Conservation (phyloP, 1,140 invertebrate species). For the Achatina immaculata region DNA sequence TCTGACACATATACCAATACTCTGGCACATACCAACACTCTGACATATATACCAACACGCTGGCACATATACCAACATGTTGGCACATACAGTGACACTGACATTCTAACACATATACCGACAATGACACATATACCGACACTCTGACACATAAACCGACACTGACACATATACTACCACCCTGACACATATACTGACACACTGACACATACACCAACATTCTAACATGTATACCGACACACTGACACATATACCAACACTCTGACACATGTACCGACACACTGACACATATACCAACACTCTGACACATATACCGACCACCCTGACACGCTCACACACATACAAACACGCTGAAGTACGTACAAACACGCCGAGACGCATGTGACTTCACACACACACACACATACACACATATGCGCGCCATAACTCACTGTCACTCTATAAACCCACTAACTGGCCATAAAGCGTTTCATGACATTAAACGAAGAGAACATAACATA, state of each 20-base stretch:
- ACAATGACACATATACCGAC: neutral
- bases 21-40: neutral
- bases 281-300: neutral
- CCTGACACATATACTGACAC: constrained; percentile 3
- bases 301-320: neutral
- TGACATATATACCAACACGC: neutral
- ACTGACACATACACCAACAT: neutral
- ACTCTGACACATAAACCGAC: neutral
- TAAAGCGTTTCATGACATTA: no score
- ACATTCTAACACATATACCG: neutral
- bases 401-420: neutral
- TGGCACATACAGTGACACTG: neutral
- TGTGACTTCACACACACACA: neutral
- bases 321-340: constrained; percentile 4
- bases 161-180: neutral
- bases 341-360: neutral
- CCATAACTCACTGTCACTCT: neutral
- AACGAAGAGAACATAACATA: no score
- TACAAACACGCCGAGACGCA: neutral
- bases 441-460: neutral
- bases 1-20: neutral
- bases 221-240: neutral
- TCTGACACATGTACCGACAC: neutral
- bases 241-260: neutral
- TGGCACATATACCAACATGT: neutral